Conservation (phyloP, 2,113 vertebrate genomes). For the Grallaria varia region DNA sequence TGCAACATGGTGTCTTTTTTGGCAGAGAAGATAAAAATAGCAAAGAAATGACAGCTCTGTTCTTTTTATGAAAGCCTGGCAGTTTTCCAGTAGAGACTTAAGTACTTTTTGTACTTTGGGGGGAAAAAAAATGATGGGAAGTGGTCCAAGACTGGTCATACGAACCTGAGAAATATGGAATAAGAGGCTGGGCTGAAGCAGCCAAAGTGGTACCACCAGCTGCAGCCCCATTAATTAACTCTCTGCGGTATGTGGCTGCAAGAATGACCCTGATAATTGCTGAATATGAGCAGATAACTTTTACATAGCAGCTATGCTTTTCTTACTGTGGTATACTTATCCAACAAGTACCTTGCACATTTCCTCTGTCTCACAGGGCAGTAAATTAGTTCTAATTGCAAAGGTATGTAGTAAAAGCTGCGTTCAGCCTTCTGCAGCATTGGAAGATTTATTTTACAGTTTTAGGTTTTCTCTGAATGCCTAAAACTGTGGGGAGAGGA, state of each 20-base stretch:
- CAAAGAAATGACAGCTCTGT: constrained; percentile 72
- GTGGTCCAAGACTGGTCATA: constrained; percentile 80
- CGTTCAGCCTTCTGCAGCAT: constrained; percentile 66
- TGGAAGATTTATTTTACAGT: constrained; percentile 73
- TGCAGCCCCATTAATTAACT: constrained; percentile 86
- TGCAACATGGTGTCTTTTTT: constrained; percentile 66
- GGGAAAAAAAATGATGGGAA: constrained; percentile 70
- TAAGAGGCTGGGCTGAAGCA: constrained; percentile 67
- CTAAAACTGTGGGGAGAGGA: constrained; percentile 28
- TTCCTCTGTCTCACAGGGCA: constrained; percentile 68
- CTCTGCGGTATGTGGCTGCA: constrained; percentile 74
- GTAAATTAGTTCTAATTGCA: constrained; percentile 84
- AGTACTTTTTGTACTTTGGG: constrained; percentile 77
- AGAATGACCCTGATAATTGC: constrained; percentile 80
- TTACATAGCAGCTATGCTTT: constrained; percentile 65
- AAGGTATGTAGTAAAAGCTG: constrained; percentile 72
- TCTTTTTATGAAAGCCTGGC: constrained; percentile 75
- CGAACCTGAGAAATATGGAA: constrained; percentile 76
- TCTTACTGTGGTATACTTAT: constrained; percentile 70
- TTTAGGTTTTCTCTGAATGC: constrained; percentile 62
- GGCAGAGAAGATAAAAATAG: constrained; percentile 74
- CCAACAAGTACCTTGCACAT: constrained; percentile 74
- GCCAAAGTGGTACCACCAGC: constrained; percentile 89
- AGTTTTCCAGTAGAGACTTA: constrained; percentile 74
- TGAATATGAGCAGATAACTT: constrained; percentile 80